Evolutionary conservation across 2,888 invertebrate genomes (phyloP), one percentile per base, ranked within the genome.

Genomic region (Ichneumon xanthorius): DNA sequence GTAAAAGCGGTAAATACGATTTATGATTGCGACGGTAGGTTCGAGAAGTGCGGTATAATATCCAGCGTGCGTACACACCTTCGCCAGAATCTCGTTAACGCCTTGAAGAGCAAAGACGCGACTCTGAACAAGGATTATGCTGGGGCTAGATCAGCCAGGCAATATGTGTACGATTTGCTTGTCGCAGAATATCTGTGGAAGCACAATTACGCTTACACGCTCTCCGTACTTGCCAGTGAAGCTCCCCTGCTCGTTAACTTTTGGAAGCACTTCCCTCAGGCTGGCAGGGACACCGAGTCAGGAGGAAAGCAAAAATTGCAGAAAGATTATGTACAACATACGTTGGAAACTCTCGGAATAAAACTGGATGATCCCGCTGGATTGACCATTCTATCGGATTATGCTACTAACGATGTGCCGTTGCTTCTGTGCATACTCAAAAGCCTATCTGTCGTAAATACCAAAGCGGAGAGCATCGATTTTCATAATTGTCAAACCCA

Each of bases 201-300:
- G 86, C 91, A 91, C 70, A 93, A 93, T 89, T 94, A 93, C 67
- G 90, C 91, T 22, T 94, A 93, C 73, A 91, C 94, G 0, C 76
- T 94, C 19, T 94, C 94, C 2, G 92, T 94, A 75, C 93, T 94
- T 76, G 91, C 94, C 16, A 94, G 94, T 58, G 94, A 94, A 87
- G 93, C 92, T 70, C 93, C 93, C 1, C 79, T 93, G 40, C 90
- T 94, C 65, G 88, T 93, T 19, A 90, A 94, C 86, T 93, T 93
- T 80, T 89, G 90, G 61, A 90, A 91, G 70, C 89, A 90, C 30
- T 58, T 86, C 9, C 80, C 88, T 1, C 82, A 84, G 19, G 30
- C 86, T 0, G 83, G 86, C 14, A 45, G 84, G 9, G 79, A 87
- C n/a, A 67, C 19, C 58, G 78, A 53, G 30, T 63, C 83, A 4